Evolutionary conservation across 2,888 invertebrate genomes (phyloP), one percentile per base, ranked within the genome.

Genomic region (Encarsia formosa): DNA sequence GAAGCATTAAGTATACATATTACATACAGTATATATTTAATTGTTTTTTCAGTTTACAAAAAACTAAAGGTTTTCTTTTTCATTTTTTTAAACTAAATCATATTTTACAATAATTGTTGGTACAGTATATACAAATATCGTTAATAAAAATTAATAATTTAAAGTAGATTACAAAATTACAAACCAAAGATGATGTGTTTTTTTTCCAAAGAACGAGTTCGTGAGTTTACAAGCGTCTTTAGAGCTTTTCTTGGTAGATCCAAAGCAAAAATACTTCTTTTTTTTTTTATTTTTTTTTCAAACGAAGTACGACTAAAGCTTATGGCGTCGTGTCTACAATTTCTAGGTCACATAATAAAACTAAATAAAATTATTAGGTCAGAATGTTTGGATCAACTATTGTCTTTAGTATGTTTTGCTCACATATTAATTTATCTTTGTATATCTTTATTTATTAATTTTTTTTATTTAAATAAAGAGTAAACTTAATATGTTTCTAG

Each of bases 391-490:
- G 48, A 47, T 43, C 43, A 41, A 35, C 40, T 55, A 48, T 51
- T 47, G 54, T 50, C 44, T 51, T 48, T 38, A 35, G 44, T 51
- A 55, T 50, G 40, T 44, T 41, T 38, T 54, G 39, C 40, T 43
- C 40, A 45, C 43, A 31, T 16, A 35, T 35, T 40, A 23, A 11
- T 13, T 23, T 16, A 15, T 23, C 46, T 35, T 15, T 15, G 34
- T 47, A 43, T 54, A 23, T n/a, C 40, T 37, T 34, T 8, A n/a
- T 26, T 24, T 16, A 9, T 32, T 47, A 40, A 11, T 48, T 23
- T 16, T n/a, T 9, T 19, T 15, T 4, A 19, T 22, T 15, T 38
- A n/a, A 16, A 19, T 43, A 19, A 37, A 20, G 38, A 38, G 24
- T 4, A 1, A 40, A 5, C 15, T 20, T 8, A 22, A 37, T 48